These are phyloP conservation scores for Etheostoma perlongum DNA, from an alignment of 2,797 vertebrate species.

Conservation along the genomic window DNA sequence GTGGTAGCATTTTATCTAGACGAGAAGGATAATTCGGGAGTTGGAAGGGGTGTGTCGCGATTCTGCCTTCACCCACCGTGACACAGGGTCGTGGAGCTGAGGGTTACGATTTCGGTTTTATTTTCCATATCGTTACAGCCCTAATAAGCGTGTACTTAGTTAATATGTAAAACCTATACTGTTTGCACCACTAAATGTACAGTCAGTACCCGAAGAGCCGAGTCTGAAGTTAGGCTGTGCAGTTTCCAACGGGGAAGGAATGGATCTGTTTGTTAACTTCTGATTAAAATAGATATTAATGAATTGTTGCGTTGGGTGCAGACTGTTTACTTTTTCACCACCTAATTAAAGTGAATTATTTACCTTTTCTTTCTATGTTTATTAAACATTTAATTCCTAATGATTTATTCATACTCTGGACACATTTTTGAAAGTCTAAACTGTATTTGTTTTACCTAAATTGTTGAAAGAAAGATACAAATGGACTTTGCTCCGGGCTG, in stretches of 20 bases:
- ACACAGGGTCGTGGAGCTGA: too few relatives aligned
- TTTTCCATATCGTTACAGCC: too few relatives aligned
- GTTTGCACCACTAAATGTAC: neutral
- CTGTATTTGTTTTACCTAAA: slow-evolving; percentile 74
- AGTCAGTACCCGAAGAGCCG: neutral
- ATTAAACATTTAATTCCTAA: slow-evolving; percentile 84
- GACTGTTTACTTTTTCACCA: slow-evolving; percentile 80
- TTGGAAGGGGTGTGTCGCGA: too few relatives aligned
- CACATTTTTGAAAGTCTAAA: slow-evolving; percentile 75
- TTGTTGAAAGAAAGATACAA: slow-evolving; percentile 61
- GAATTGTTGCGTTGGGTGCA: slow-evolving; percentile 71
- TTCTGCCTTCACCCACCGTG: too few relatives aligned
- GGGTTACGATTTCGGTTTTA: too few relatives aligned
- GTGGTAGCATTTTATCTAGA: too few relatives aligned
- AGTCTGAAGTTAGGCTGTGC: neutral
- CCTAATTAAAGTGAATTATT: slow-evolving; percentile 81
- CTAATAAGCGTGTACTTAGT: neutral
- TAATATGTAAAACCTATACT: neutral
- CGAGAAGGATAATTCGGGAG: too few relatives aligned
- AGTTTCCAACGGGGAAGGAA: slow-evolving; percentile 2
- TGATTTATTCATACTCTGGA: slow-evolving; percentile 81
- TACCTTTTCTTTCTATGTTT: slow-evolving; percentile 73
- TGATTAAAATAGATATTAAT: slow-evolving; percentile 82
- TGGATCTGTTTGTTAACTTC: slow-evolving; percentile 69
- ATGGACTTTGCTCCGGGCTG: slow-evolving; percentile 74